Percentiles rank a stretch among this genome's conserved stretches.
These are phyloP conservation scores for Lepidonotus clava DNA, from an alignment of 2,888 invertebrate species.

Conservation along the genomic window DNA sequence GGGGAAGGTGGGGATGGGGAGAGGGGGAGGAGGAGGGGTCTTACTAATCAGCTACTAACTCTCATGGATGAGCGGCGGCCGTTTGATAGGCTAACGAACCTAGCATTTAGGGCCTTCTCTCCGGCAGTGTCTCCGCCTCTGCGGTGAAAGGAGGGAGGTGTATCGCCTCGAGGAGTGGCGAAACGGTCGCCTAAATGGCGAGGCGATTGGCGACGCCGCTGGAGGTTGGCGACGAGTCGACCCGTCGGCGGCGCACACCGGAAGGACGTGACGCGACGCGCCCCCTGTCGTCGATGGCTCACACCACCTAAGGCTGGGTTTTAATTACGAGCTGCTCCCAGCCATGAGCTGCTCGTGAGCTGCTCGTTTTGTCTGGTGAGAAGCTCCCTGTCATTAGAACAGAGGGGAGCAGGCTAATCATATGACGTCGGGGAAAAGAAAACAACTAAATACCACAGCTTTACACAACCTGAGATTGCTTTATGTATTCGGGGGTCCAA, in stretches of 20 bases:
- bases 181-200: neutral
- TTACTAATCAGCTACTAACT: constrained; percentile 41
- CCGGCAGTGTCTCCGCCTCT: neutral
- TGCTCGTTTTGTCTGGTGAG: no score
- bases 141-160: neutral
- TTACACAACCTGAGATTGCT: no score
- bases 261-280: neutral
- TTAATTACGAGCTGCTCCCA: neutral
- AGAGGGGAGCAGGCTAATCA: no score
- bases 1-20: neutral
- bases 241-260: neutral
- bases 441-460: no score
- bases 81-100: constrained; percentile 45
- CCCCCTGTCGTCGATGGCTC: neutral
- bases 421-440: no score
- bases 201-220: neutral
- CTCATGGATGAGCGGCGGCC: constrained; percentile 26
- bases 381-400: no score
- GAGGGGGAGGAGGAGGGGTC: neutral
- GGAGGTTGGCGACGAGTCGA: neutral
- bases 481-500: no score
- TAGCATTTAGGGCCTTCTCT: constrained; percentile 14
- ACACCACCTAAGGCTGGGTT: neutral
- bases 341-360: neutral
- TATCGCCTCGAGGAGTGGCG: no score